Conservation (phyloP, 2,888 invertebrate genomes). For the Criorhina ranunculi region DNA sequence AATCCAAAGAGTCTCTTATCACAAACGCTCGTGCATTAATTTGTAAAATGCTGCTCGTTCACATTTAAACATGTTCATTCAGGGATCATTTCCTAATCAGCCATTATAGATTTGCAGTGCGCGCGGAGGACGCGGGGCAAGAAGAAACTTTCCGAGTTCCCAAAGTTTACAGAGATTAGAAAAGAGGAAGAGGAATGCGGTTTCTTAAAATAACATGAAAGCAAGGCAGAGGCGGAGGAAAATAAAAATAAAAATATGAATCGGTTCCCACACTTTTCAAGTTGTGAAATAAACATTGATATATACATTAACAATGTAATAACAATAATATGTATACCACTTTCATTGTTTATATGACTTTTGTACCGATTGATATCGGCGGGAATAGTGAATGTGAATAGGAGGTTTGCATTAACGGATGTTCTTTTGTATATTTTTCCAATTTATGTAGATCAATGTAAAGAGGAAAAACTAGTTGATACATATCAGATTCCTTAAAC, state of each 20-base stretch:
- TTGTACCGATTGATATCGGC: conserved; percentile 55
- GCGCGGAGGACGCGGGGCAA: conserved; percentile 13
- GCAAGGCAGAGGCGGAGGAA: conserved; percentile 49
- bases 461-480: background rate
- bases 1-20: conserved; percentile 69
- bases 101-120: conserved; percentile 73
- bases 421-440: conserved; percentile 7
- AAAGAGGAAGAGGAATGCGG: conserved; percentile 75
- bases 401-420: conserved; percentile 5
- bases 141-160: conserved; percentile 53
- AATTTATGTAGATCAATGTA: background rate
- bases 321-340: conserved; percentile 62
- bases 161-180: conserved; percentile 72
- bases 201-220: conserved; percentile 69
- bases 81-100: conserved; percentile 76
- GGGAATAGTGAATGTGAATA: conserved; percentile 7
- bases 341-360: conserved; percentile 68
- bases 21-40: conserved; percentile 63
- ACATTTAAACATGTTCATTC: conserved; percentile 69
- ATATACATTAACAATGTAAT: conserved; percentile 56
- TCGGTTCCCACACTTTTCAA: conserved; percentile 75
- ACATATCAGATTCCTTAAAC: background rate
- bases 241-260: conserved; percentile 59
- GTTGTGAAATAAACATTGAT: conserved; percentile 70
- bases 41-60: conserved; percentile 66